Conservation (phyloP, 2,113 vertebrate genomes). For the Colossoma macropomum region DNA sequence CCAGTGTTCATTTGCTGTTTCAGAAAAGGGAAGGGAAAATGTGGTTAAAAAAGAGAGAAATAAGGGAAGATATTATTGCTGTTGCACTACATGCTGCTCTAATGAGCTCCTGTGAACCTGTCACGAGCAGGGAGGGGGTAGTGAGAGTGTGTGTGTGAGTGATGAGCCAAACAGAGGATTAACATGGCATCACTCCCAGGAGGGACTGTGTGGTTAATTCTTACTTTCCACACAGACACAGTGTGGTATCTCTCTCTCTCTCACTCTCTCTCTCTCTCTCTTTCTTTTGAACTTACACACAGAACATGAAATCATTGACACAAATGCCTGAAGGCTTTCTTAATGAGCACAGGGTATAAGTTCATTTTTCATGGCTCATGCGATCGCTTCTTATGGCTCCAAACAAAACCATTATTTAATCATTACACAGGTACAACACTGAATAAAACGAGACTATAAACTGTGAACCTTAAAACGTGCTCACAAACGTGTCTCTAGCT, state of each 20-base stretch:
- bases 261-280: neutral
- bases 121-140: neutral
- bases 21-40: neutral
- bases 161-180: conserved; percentile 58
- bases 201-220: conserved; percentile 38
- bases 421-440: neutral
- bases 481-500: no score
- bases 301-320: neutral
- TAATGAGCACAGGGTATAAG: neutral
- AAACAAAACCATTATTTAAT: neutral
- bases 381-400: neutral
- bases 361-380: neutral
- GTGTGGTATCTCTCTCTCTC: neutral
- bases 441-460: neutral
- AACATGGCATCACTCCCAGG: conserved; percentile 56
- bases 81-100: neutral
- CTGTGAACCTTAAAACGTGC: no score
- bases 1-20: neutral
- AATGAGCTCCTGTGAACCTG: conserved; percentile 1
- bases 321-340: neutral
- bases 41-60: neutral
- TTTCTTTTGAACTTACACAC: neutral
- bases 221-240: conserved; percentile 16
- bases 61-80: conserved; percentile 1
- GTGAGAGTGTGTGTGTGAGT: conserved; percentile 23